Evolutionary conservation across 2,888 invertebrate genomes (phyloP).

Genomic region (Lottia gigantea): DNA sequence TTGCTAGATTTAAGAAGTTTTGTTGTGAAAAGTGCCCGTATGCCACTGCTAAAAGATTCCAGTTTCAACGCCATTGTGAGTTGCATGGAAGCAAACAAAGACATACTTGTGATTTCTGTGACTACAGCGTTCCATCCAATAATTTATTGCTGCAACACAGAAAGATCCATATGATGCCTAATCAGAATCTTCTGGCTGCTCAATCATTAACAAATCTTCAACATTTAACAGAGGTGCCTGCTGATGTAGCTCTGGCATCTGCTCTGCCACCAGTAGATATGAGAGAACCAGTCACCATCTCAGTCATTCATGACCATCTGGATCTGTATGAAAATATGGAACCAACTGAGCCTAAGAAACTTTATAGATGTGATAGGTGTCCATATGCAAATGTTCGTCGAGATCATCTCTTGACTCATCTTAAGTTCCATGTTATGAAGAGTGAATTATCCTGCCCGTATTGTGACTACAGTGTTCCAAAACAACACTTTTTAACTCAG

Average conservation of each 20-base stretch:
- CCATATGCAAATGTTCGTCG: conserved; percentile 82
- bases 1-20: conserved; percentile 80
- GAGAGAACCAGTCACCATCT: conserved; percentile 46
- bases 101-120: conserved; percentile 85
- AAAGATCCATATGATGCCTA: conserved; percentile 76
- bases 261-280: conserved; percentile 52
- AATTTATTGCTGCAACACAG: conserved; percentile 86
- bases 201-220: conserved; percentile 64
- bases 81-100: conserved; percentile 86
- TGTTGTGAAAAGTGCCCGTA: conserved; percentile 79
- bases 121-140: conserved; percentile 88
- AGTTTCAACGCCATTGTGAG: conserved; percentile 84
- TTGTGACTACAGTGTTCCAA: conserved; percentile 84
- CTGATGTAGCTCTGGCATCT: conserved; percentile 70
- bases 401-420: conserved; percentile 81
- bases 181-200: conserved; percentile 61
- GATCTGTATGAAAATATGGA: conserved; percentile 60
- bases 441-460: conserved; percentile 80
- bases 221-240: conserved; percentile 67
- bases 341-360: conserved; percentile 71
- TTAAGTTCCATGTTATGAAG: conserved; percentile 78
- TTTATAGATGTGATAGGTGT: conserved; percentile 80
- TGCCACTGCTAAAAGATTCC: conserved; percentile 86
- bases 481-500: conserved; percentile 80
- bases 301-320: conserved; percentile 57